Evolutionary conservation across 2,888 invertebrate species (phyloP).

Genomic region (Diplazon laetatorius): DNA sequence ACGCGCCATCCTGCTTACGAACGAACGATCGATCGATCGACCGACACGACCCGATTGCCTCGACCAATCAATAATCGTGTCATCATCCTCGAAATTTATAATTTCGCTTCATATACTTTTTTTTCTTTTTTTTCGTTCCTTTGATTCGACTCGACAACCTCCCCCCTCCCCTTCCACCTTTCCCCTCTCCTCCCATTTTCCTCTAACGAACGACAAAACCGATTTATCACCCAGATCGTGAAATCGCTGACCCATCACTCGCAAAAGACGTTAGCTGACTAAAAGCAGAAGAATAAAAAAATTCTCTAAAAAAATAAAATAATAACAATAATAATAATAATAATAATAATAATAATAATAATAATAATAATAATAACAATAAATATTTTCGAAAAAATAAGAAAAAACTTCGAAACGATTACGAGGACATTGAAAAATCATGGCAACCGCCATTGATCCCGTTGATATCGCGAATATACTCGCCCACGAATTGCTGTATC

Average conservation of each 20-base stretch:
- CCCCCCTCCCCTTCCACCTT: no score
- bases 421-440: conserved; percentile 68
- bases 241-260: no score
- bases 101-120: neutral
- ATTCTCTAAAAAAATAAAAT: no score
- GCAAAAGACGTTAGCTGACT: no score
- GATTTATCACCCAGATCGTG: no score
- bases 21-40: conserved; percentile 76
- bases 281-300: no score
- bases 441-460: conserved; percentile 87
- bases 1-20: conserved; percentile 68
- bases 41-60: conserved; percentile 64
- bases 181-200: no score
- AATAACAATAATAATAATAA: no score
- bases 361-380: no score
- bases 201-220: no score
- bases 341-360: no score
- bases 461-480: conserved; percentile 93
- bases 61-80: conserved; percentile 50
- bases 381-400: no score
- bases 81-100: conserved; percentile 14
- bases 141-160: neutral
- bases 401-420: conserved; percentile 64
- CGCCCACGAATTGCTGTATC: conserved; percentile 92
- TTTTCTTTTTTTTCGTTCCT: neutral